Evolutionary conservation across 2,797 vertebrate species (phyloP).

Genomic region (Lagorchestes hirsutus): DNA sequence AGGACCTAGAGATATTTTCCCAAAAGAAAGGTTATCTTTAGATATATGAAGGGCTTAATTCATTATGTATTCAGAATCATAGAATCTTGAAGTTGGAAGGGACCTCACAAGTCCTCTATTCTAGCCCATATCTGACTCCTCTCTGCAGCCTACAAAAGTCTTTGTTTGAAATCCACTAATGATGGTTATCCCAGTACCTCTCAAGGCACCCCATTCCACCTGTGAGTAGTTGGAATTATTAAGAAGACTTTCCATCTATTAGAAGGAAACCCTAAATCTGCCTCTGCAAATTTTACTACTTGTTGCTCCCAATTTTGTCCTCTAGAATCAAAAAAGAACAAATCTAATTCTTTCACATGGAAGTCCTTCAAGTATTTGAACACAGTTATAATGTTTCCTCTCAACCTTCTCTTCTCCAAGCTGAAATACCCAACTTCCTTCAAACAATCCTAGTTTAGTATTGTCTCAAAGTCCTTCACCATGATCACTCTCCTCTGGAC

Average conservation of each 20-base stretch:
- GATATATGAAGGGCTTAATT: background rate
- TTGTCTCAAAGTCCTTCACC: no score
- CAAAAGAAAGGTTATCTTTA: no score
- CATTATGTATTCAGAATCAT: background rate
- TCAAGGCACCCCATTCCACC: background rate
- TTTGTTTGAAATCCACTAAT: background rate
- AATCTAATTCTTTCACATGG: background rate
- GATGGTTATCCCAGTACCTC: background rate
- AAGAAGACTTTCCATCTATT: background rate
- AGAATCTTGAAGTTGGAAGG: background rate
- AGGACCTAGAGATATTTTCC: no score
- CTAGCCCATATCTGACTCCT: background rate
- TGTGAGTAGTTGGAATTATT: background rate
- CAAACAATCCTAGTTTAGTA: no score
- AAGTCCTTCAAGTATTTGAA: background rate
- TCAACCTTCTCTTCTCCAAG: background rate
- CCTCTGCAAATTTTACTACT: background rate
- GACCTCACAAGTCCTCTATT: background rate
- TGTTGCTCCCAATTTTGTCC: background rate
- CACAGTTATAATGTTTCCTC: background rate
- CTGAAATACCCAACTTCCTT: no score
- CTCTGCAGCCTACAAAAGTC: background rate
- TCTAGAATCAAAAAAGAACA: background rate
- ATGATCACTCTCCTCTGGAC: no score
- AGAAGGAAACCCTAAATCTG: background rate